Percentiles rank a stretch among this genome's conserved stretches.
Conservation (phyloP, 2,113 vertebrate species). For the Felis chaus region DNA sequence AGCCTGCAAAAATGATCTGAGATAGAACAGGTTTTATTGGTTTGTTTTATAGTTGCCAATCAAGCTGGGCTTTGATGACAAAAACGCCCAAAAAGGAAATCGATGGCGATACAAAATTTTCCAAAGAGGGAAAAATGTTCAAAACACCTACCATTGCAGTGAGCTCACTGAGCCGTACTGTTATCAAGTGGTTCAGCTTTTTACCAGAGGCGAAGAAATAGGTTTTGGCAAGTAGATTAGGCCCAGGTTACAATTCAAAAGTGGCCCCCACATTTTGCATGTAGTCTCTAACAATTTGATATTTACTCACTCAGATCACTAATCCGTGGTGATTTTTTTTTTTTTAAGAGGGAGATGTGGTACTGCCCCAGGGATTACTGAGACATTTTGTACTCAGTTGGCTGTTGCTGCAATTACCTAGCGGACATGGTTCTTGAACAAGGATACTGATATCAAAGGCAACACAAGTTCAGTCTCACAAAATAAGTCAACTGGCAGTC, state of each 20-base stretch:
- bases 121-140: not conserved
- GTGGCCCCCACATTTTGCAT: not conserved
- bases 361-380: not conserved
- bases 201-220: not conserved
- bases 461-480: not conserved
- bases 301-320: not conserved
- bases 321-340: not conserved
- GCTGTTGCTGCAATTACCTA: not conserved
- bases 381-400: not conserved
- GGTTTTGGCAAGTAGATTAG: slow-evolving; percentile 10
- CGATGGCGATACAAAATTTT: not conserved
- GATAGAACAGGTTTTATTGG: not conserved
- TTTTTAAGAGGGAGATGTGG: not conserved
- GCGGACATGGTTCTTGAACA: not conserved
- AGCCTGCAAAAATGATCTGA: not conserved
- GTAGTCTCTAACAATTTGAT: not conserved
- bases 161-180: not conserved
- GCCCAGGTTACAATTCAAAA: not conserved
- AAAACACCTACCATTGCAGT: not conserved
- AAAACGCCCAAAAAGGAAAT: not conserved
- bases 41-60: slow-evolving; percentile 18
- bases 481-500: slow-evolving; percentile 9
- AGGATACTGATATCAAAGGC: not conserved
- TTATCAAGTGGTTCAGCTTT: not conserved
- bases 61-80: not conserved